phyloP scores from a whole-genome alignment of 2,888 invertebrate species.

The Melinaea menophilus region DNA sequence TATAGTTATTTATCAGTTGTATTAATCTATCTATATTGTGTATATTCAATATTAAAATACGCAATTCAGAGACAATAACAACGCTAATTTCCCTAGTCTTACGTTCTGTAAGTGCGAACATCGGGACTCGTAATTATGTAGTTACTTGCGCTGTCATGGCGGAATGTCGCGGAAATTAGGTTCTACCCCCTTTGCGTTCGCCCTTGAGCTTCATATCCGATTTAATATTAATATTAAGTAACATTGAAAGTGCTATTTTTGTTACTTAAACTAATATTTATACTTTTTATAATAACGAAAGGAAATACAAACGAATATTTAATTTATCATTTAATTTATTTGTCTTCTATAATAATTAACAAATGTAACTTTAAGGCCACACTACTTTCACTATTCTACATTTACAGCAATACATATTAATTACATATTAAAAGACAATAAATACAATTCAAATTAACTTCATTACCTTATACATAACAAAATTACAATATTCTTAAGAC shows the following conservation, averaged over 20 bases:
- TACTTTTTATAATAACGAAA: background rate
- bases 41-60: background rate
- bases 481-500: constrained; percentile 55
- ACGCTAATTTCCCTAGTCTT: background rate
- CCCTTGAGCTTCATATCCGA: constrained; percentile 13
- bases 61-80: constrained; percentile 5
- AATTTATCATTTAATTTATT: constrained; percentile 34
- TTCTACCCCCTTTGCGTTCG: constrained; percentile 15
- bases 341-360: constrained; percentile 51
- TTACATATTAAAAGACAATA: constrained; percentile 53
- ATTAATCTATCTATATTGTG: too few species aligned
- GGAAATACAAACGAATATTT: background rate
- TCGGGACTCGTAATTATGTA: constrained; percentile 10
- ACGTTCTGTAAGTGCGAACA: constrained; percentile 5
- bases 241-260: constrained; percentile 3
- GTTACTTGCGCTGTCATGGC: constrained; percentile 24
- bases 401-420: constrained; percentile 30
- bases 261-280: background rate
- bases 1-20: too few species aligned
- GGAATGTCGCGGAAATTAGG: constrained; percentile 21
- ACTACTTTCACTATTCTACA: constrained; percentile 45
- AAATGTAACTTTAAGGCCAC: constrained; percentile 51
- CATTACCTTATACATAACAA: constrained; percentile 48
- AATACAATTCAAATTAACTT: constrained; percentile 44
- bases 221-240: constrained; percentile 10